These are phyloP conservation scores for Nephrocerus scutellatus DNA, from an alignment of 2,888 invertebrate genomes.

Conservation along the genomic window DNA sequence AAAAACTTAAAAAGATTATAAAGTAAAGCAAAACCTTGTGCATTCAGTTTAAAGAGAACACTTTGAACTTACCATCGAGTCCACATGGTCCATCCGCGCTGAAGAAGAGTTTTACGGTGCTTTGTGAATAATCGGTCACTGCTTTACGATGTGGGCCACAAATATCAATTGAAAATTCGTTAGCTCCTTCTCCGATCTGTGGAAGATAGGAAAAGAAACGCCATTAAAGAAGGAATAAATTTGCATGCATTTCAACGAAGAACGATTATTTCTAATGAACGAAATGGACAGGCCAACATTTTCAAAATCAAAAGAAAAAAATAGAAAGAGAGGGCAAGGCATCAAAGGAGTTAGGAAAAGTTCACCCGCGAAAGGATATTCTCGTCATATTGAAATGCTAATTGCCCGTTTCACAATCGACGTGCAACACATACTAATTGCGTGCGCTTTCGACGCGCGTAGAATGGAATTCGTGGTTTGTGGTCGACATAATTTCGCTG, in stretches of 20 bases:
- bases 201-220: conserved; percentile 12
- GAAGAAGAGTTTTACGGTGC: conserved; percentile 43
- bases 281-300: background rate
- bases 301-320: conserved; percentile 1
- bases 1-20: too few species aligned
- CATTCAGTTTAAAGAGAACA: too few species aligned
- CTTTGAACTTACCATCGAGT: conserved; percentile 37
- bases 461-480: too few species aligned
- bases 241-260: background rate
- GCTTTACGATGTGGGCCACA: conserved; percentile 38
- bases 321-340: too few species aligned
- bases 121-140: conserved; percentile 42
- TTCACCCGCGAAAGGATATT: too few species aligned
- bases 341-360: too few species aligned
- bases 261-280: background rate
- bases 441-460: too few species aligned
- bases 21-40: too few species aligned
- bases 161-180: conserved; percentile 32
- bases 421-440: too few species aligned
- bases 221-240: background rate
- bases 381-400: too few species aligned
- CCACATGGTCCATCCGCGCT: conserved; percentile 36
- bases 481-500: too few species aligned
- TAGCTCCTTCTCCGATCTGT: conserved; percentile 29
- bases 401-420: too few species aligned